phyloP scores from a whole-genome alignment of 1,140 invertebrate genomes.

The Drosophila novamexicana region DNA sequence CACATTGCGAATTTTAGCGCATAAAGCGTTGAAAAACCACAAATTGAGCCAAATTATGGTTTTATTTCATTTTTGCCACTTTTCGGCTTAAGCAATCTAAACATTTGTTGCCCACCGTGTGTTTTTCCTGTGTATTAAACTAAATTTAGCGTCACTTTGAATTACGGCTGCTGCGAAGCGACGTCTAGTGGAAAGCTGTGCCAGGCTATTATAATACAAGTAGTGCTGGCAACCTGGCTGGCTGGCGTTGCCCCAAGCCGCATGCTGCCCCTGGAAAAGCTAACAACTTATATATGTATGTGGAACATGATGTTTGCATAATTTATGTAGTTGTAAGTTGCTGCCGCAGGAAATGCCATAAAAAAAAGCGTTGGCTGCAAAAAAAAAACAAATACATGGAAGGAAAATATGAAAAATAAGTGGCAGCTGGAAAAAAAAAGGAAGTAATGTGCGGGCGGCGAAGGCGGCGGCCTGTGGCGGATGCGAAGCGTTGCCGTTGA shows the following conservation, averaged over 20 bases:
- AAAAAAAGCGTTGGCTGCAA: conserved; percentile 38
- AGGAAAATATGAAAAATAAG: conserved; percentile 38
- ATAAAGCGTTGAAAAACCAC: not conserved
- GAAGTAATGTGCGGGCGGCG: conserved; percentile 34
- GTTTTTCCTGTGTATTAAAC: conserved; percentile 71
- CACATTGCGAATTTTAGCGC: not conserved
- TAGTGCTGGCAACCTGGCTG: conserved; percentile 23
- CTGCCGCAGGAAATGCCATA: conserved; percentile 63
- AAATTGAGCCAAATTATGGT: not conserved
- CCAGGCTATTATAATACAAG: conserved; percentile 61
- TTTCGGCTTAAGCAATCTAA: conserved; percentile 13
- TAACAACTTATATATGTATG: conserved; percentile 22
- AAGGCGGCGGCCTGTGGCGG: conserved; percentile 4
- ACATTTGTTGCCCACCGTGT: conserved; percentile 50
- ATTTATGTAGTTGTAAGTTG: conserved; percentile 76
- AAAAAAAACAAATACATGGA: conserved; percentile 4
- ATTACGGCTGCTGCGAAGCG: conserved; percentile 62
- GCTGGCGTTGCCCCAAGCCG: conserved; percentile 1
- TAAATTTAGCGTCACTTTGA: conserved; percentile 83
- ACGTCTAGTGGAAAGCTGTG: conserved; percentile 52
- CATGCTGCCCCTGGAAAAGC: conserved; percentile 5
- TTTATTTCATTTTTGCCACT: not conserved
- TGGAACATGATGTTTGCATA: conserved; percentile 69
- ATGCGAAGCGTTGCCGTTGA: conserved; percentile 51
- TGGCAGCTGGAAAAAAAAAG: conserved; percentile 6